These are phyloP conservation scores for Drosophila hamatofila DNA, from an alignment of 2,888 invertebrate genomes.

Conservation along the genomic window DNA sequence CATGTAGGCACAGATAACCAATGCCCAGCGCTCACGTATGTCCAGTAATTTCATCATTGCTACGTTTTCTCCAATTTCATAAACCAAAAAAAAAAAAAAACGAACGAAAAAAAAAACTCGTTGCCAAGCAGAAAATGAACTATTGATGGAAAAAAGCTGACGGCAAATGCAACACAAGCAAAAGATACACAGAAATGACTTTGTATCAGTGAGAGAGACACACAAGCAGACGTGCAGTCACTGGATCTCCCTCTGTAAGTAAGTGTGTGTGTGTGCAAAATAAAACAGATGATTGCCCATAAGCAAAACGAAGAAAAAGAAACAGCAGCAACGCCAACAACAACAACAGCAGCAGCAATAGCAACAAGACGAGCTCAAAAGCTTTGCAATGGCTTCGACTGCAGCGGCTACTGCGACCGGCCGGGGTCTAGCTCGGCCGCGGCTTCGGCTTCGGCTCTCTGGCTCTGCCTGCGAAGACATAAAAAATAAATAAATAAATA, in stretches of 20 bases:
- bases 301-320: slow-evolving; percentile 68
- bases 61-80: slow-evolving; percentile 75
- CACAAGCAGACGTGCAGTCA: slow-evolving; percentile 29
- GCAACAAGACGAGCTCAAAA: slow-evolving; percentile 43
- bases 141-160: slow-evolving; percentile 74
- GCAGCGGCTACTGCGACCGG: slow-evolving; percentile 46
- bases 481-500: slow-evolving; percentile 71
- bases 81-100: slow-evolving; percentile 41
- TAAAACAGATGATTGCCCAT: slow-evolving; percentile 80
- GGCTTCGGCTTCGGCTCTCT: slow-evolving; percentile 52
- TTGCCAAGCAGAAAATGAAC: slow-evolving; percentile 79
- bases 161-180: slow-evolving; percentile 71
- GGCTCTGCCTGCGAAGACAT: slow-evolving; percentile 57
- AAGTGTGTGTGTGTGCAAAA: slow-evolving; percentile 62
- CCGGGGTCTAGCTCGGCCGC: slow-evolving; percentile 60
- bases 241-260: slow-evolving; percentile 16
- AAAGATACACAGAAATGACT: slow-evolving; percentile 63
- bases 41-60: slow-evolving; percentile 79
- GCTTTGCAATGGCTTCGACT: slow-evolving; percentile 40
- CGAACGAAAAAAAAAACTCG: slow-evolving; percentile 54
- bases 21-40: slow-evolving; percentile 50
- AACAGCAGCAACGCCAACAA: slow-evolving; percentile 30
- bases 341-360: slow-evolving; percentile 37
- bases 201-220: slow-evolving; percentile 51
- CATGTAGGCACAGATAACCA: slow-evolving; percentile 19